Base-by-base conservation (phyloP, 2,888 invertebrate genomes). In the Limnephilus rhombicus region DNA sequence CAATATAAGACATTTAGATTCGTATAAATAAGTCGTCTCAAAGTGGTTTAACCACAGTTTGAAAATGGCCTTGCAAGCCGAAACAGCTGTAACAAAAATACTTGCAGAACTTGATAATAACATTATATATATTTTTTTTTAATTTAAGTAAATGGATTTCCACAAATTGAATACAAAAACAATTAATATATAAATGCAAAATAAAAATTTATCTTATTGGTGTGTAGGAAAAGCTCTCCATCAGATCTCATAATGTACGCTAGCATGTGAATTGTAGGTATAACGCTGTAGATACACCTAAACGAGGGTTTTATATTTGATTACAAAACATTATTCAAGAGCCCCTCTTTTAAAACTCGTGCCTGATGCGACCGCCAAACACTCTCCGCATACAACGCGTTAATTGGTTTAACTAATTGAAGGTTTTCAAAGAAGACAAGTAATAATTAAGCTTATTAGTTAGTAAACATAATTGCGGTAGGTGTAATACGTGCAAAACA, bases 371-470 rank as follows among this genome's bases (percentile, higher is more conserved):
- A 31, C 87, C 87, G 87, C 87, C 68, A 68, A 87, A 87, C 53
- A 49, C 85, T 85, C 34, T 85, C 31, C 31, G 85, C 85, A 37
- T 29, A 53, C 87, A 53, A 83, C 83, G 9, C 37, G 41, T 37
- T 83, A 34, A 83, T 83, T 83, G 87, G 53, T 87, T n/a, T 29
- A 53, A 31, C 49, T 87, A 87, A 68, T 87, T 87, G 87, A 87
- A 87, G 53, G 87, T 31, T 87, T 87, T 53, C 15, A 31, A 87
- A 68, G 31, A 87, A 87, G 87, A 87, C n/a, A 87, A 29, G 24
- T 4, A 87, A 85, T 37, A 85, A 85, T 85, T 85, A 34, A 37
- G 85, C 85, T 85, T 41, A 41, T 85, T 85, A 85, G 31, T 83
- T 83, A 83, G 37, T 37, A 24, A 37, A 85, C 68, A n/a, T 68